Evolutionary conservation across 1,140 invertebrate species (phyloP).

Genomic region (Nephila pilipes): DNA sequence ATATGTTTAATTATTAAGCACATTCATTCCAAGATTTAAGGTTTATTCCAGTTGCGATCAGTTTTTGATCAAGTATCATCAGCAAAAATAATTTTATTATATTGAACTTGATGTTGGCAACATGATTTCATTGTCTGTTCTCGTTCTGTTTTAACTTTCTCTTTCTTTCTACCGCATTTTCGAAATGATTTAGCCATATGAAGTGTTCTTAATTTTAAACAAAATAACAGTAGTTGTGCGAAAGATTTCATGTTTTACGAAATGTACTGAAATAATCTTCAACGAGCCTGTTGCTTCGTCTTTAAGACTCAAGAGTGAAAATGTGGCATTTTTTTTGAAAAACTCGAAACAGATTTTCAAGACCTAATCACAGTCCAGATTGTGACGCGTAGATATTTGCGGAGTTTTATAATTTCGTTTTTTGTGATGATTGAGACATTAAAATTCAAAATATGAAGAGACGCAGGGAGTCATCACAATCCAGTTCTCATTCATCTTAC

Average conservation of each 20-base stretch:
- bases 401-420: background rate
- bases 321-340: background rate
- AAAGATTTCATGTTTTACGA: background rate
- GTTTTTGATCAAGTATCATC: too few species aligned
- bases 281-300: background rate
- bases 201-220: background rate
- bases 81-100: too few species aligned
- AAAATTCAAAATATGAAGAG: conserved; percentile 72
- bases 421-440: conserved; percentile 32
- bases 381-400: conserved; percentile 41
- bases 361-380: background rate
- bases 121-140: too few species aligned
- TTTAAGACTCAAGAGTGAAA: background rate
- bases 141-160: background rate
- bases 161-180: conserved; percentile 25
- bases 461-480: conserved; percentile 53
- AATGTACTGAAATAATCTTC: background rate
- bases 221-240: background rate
- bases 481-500: background rate
- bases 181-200: conserved; percentile 21
- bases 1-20: too few species aligned
- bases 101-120: too few species aligned
- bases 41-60: too few species aligned
- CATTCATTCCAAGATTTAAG: too few species aligned
- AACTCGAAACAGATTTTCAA: background rate